Evolutionary conservation across 2,113 vertebrate species (phyloP).

Genomic region (Reinhardtius hippoglossoides): DNA sequence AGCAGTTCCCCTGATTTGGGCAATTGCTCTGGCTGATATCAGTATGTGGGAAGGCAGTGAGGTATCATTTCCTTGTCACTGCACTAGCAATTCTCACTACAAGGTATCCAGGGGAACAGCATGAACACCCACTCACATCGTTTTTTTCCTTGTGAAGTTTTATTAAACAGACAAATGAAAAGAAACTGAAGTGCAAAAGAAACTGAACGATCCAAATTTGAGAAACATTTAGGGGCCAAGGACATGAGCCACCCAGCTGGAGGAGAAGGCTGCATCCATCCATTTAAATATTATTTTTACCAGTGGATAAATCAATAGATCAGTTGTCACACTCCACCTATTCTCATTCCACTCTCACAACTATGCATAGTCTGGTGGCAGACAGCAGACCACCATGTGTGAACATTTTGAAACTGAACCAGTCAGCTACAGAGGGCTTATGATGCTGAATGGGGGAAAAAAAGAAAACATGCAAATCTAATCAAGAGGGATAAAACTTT

Average conservation of each 20-base stretch:
- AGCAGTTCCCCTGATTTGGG: too few species aligned
- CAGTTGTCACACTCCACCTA: not conserved
- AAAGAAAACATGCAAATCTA: slow-evolving; percentile 6
- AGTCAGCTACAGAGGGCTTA: not conserved
- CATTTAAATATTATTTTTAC: slow-evolving; percentile 1
- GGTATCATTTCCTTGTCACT: not conserved
- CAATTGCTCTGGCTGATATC: not conserved
- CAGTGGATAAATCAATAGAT: not conserved
- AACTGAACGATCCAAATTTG: not conserved
- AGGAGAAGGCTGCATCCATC: not conserved
- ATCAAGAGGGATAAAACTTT: not conserved
- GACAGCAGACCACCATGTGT: too few species aligned
- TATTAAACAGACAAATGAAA: not conserved
- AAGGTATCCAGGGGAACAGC: not conserved
- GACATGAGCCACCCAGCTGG: not conserved
- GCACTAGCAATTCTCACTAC: not conserved
- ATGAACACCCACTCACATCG: not conserved
- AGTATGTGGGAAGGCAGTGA: not conserved
- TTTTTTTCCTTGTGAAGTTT: not conserved
- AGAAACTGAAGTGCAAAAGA: not conserved
- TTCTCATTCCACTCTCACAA: not conserved
- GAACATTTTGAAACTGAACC: not conserved
- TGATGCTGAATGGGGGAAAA: not conserved
- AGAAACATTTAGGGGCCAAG: not conserved
- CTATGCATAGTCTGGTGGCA: too few species aligned